A percentile compares a stretch with the other conserved stretches of the same genome.
phyloP scores from a whole-genome alignment of 2,888 invertebrate species.

The Acrobasis repandana region DNA sequence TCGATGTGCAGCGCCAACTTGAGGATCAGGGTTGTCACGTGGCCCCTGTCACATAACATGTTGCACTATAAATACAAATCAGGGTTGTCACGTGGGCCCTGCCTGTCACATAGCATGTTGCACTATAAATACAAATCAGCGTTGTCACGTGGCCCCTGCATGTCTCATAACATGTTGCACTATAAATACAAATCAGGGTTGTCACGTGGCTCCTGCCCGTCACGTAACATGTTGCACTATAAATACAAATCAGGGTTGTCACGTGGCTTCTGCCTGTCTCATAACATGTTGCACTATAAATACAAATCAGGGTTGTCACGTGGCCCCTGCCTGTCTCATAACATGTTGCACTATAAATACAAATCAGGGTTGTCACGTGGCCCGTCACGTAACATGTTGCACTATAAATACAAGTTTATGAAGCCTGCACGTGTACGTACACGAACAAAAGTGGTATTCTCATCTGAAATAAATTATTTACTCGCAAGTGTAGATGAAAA shows the following conservation, averaged over 20 bases:
- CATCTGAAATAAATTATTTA: too few relatives aligned
- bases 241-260: conserved; percentile 90
- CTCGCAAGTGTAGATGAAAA: too few relatives aligned
- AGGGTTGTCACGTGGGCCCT: conserved; percentile 94
- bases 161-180: conserved; percentile 20
- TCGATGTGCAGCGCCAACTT: conserved; percentile 93
- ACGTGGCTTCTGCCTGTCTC: conserved; percentile 89
- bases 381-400: conserved; percentile 61
- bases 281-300: too few relatives aligned
- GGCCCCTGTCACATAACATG: conserved; percentile 80
- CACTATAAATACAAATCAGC: conserved; percentile 83
- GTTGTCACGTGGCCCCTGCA: conserved; percentile 93
- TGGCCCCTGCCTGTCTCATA: conserved; percentile 85
- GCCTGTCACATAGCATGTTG: conserved; percentile 26
- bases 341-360: too few relatives aligned
- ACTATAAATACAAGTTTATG: conserved; percentile 15
- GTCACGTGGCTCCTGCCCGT: conserved; percentile 92
- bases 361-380: conserved; percentile 94
- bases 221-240: conserved; percentile 9
- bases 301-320: conserved; percentile 94
- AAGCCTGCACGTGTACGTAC: background rate
- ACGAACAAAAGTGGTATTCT: too few relatives aligned
- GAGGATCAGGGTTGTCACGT: conserved; percentile 92
- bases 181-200: conserved; percentile 86
- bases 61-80: conserved; percentile 24